These are phyloP conservation scores for Anoplopoma fimbria DNA, from an alignment of 2,113 vertebrate species.

Conservation along the genomic window DNA sequence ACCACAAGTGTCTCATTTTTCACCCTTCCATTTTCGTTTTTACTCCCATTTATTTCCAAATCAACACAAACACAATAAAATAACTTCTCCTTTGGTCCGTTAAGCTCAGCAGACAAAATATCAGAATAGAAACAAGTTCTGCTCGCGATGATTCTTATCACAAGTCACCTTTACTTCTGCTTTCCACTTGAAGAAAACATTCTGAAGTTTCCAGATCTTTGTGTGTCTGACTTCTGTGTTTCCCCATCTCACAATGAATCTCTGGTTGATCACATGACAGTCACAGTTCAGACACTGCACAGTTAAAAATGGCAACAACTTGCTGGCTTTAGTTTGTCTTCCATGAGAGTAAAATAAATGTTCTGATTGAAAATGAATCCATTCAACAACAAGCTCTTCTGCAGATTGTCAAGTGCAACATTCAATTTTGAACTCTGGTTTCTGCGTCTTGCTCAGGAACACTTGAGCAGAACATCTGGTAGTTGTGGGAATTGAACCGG, in stretches of 20 bases:
- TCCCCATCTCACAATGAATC: neutral
- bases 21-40: neutral
- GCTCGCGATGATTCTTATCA: neutral
- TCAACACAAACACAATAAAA: neutral
- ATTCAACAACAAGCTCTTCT: no score
- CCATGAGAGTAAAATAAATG: no score
- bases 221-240: neutral
- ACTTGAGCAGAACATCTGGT: neutral
- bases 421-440: neutral
- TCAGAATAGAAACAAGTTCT: neutral
- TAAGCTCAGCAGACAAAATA: no score
- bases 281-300: neutral
- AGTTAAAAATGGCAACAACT: no score
- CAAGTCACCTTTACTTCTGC: neutral
- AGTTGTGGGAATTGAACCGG: constrained; percentile 24
- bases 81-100: no score
- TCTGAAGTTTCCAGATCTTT: neutral
- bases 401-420: neutral
- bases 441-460: neutral
- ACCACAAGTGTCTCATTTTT: no score
- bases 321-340: no score
- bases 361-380: no score
- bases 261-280: neutral
- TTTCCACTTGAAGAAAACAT: constrained; percentile 7
- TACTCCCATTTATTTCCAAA: neutral